Base-by-base conservation (phyloP, 2,113 vertebrate genomes). In the Pygoscelis antarcticus region DNA sequence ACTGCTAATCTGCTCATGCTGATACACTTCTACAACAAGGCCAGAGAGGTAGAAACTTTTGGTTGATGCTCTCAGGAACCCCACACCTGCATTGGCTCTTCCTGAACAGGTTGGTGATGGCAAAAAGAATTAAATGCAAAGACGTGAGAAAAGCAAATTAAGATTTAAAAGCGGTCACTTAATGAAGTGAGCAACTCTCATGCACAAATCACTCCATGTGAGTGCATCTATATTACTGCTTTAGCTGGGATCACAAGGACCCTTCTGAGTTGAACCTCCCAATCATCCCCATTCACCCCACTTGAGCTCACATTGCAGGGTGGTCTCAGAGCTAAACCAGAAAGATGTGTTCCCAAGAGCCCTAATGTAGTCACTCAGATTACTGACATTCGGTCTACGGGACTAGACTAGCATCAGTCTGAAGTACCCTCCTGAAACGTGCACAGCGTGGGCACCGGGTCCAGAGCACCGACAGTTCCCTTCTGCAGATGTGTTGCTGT, bases 381-480 rank as follows among this genome's bases (percentile, higher is more conserved):
- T 49, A 72, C 46, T 70, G 42, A 54, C 17, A 60, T 30, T 49
- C 30, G 13, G 42, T 34, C 42, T n/a, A 4, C 5, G 3, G 57
- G 38, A 47, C 32, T 16, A 38, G 42, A 68, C 32, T 7, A 64
- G 29, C 26, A 68, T 21, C 47, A 77, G 42, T 40, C 40, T 74
- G 47, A 86, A 55, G 61, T 17, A 72, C 8, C 10, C 60, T 88
- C 68, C 80, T 30, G 64, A 68, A 64, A 60, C 1, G 25, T 6
- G 27, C 19, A 3, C 27, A 46, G 77, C 0, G 0, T 40, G 55
- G 30, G 17, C 29, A 29, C 13, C 26, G 18, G 29, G 22, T 20
- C 19, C 49, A n/a, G 57, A 32, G 46, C 55, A 42, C 20, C 0
- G 0, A 9, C 29, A 54, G 74, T 8, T 90, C 42, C 74, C 29